Base-by-base conservation (phyloP, 2,797 vertebrate species). In the Neosilurus mollespiculum region DNA sequence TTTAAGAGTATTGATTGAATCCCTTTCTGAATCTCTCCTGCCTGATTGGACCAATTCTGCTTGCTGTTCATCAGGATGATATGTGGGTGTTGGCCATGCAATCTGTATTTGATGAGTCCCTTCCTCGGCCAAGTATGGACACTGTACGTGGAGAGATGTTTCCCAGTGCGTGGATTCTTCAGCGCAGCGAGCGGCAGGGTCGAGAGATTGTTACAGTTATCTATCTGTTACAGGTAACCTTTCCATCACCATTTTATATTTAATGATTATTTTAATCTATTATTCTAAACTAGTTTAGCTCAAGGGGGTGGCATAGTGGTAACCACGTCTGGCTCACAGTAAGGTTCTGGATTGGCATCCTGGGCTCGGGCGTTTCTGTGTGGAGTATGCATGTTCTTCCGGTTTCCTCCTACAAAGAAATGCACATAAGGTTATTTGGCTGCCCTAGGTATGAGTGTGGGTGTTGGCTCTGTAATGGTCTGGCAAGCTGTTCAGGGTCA, bases 111-210 rank as follows among this genome's bases (percentile, higher is more conserved):
- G 97, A 98, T 37, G 94, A 96, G 84, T 96, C 96, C 82, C 95
- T 99, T 90, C 98, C 98, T 24, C 95, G 95, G 20, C 96, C 98
- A 79, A 94, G 93, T 24, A 92, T 93, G 80, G 94, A 96, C 18
- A 94, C 94, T 49, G 92, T 99, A 76, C 94, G 97, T 66, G 97
- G 96, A 30, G 97, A 99, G 90, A 95, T 99, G 92, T 91, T 98
- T 90, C 97, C 98, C 85, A 99, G 98, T 18, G 97, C 96, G 84
- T 99, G 97, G 97, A 87, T 99, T 88, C 92, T 99, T 81, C 96
- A 98, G 88, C 95, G 96, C 53, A 89, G 95, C 22, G 92, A 81
- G n/a, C 81, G 89, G 14, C 86, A 94, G 0, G 96, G 95, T 85
- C 95, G 91, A 87, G 96, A 97, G 30, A 84, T 95, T 81, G 96